A percentile compares a stretch with the other conserved stretches of the same genome.
Conservation (phyloP, 2,888 invertebrate species). For the Desoria tigrina region DNA sequence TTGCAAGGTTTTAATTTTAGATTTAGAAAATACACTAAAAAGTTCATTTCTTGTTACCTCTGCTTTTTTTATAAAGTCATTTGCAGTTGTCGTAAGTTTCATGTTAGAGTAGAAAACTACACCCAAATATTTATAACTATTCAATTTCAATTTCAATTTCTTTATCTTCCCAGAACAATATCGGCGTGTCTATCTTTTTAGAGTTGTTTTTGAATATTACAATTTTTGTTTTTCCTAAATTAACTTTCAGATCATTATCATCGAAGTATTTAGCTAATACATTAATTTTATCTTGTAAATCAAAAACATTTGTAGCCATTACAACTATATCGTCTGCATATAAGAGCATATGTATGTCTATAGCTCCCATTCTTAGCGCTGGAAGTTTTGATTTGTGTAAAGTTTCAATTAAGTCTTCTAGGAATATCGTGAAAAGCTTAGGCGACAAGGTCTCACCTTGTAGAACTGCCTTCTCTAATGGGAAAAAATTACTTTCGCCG, state of each 20-base stretch:
- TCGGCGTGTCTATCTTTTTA: too few species aligned
- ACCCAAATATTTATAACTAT: too few species aligned
- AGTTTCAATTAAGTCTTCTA: constrained; percentile 24
- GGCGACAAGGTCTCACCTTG: constrained; percentile 35
- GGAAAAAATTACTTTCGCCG: constrained; percentile 13
- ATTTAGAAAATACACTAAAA: too few species aligned
- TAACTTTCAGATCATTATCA: neutral
- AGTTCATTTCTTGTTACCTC: too few species aligned
- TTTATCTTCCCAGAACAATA: too few species aligned
- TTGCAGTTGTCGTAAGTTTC: too few species aligned
- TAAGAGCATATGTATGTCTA: neutral
- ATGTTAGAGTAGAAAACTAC: too few species aligned
- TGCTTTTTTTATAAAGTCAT: too few species aligned
- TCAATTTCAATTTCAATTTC: too few species aligned
- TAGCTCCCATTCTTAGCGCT: neutral
- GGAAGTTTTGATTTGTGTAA: neutral
- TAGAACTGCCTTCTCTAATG: constrained; percentile 20
- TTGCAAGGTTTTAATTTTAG: too few species aligned
- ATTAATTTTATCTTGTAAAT: constrained; percentile 2
- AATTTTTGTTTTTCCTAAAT: too few species aligned
- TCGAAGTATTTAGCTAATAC: neutral
- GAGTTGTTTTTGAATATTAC: too few species aligned
- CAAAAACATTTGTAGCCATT: neutral
- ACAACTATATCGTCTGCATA: neutral
- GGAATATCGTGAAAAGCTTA: constrained; percentile 30